Percentiles rank a stretch among this genome's conserved stretches.
Conservation (phyloP, 1,140 invertebrate genomes). For the Drosophila navojoa region DNA sequence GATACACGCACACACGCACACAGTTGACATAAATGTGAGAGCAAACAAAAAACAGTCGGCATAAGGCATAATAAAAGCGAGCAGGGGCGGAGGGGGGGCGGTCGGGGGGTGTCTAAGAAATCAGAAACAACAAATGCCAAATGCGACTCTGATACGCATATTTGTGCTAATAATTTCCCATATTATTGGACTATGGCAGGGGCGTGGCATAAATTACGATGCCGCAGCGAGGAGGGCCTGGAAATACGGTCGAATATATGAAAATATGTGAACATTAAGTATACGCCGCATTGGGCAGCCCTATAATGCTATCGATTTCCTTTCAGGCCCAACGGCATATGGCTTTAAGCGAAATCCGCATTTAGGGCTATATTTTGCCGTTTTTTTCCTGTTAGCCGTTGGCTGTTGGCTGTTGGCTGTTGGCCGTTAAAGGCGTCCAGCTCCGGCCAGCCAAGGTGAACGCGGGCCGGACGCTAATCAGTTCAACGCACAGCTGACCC, state of each 20-base stretch:
- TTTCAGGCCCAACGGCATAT: conserved; percentile 48
- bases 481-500: conserved; percentile 75
- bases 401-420: too few relatives aligned
- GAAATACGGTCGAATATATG: conserved; percentile 25
- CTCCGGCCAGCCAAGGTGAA: conserved; percentile 25
- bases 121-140: conserved; percentile 57
- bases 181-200: conserved; percentile 75
- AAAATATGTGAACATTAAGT: conserved; percentile 44
- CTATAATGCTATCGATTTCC: conserved; percentile 64
- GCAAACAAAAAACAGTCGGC: conserved; percentile 31
- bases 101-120: conserved; percentile 33
- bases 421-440: conserved; percentile 23
- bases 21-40: conserved; percentile 36
- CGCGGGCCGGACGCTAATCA: conserved; percentile 61
- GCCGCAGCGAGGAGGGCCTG: neutral
- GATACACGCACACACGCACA: conserved; percentile 22
- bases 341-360: conserved; percentile 50
- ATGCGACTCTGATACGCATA: conserved; percentile 52
- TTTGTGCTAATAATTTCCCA: conserved; percentile 75
- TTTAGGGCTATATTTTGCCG: neutral
- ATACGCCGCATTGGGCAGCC: conserved; percentile 39
- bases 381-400: too few relatives aligned
- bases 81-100: neutral
- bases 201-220: conserved; percentile 76
- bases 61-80: neutral